A percentile compares a stretch with the other conserved stretches of the same genome.
phyloP scores from a whole-genome alignment of 2,888 invertebrate species.

The Amiota minor region DNA sequence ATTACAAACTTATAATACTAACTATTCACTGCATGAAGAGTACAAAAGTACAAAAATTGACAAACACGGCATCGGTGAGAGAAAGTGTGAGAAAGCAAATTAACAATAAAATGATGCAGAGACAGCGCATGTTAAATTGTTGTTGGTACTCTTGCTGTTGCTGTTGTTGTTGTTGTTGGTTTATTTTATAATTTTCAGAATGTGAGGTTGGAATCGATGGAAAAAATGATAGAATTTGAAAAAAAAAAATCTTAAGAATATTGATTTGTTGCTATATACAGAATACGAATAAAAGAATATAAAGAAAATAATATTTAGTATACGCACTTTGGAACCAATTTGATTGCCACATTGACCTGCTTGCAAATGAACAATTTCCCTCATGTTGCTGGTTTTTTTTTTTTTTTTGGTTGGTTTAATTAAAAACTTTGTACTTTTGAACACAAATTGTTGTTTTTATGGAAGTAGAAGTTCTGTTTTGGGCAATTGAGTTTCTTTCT shows the following conservation, averaged over 20 bases:
- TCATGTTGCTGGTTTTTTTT: slow-evolving; percentile 76
- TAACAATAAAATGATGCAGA: not conserved
- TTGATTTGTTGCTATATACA: not conserved
- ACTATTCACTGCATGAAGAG: too few species aligned
- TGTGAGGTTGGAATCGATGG: slow-evolving; percentile 61
- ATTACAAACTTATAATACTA: too few species aligned
- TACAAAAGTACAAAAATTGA: slow-evolving; percentile 6
- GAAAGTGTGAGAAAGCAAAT: slow-evolving; percentile 20
- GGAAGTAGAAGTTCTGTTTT: not conserved
- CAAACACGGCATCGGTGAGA: slow-evolving; percentile 18
- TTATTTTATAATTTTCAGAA: slow-evolving; percentile 54
- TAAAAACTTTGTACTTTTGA: slow-evolving; percentile 17
- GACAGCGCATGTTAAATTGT: slow-evolving; percentile 39
- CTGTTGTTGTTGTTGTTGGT: slow-evolving; percentile 41
- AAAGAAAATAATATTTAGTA: slow-evolving; percentile 35
- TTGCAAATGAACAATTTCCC: slow-evolving; percentile 93
- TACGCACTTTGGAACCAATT: slow-evolving; percentile 89
- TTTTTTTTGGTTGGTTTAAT: slow-evolving; percentile 8
- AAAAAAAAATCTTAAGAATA: slow-evolving; percentile 2
- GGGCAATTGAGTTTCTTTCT: slow-evolving; percentile 1
- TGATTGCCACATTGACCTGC: slow-evolving; percentile 94
- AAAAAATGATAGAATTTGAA: not conserved
- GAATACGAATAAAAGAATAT: slow-evolving; percentile 40
- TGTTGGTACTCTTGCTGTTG: not conserved
- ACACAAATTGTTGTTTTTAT: slow-evolving; percentile 5